Base-by-base conservation (phyloP, 1,140 invertebrate genomes). In the Drosophila pruinosa region DNA sequence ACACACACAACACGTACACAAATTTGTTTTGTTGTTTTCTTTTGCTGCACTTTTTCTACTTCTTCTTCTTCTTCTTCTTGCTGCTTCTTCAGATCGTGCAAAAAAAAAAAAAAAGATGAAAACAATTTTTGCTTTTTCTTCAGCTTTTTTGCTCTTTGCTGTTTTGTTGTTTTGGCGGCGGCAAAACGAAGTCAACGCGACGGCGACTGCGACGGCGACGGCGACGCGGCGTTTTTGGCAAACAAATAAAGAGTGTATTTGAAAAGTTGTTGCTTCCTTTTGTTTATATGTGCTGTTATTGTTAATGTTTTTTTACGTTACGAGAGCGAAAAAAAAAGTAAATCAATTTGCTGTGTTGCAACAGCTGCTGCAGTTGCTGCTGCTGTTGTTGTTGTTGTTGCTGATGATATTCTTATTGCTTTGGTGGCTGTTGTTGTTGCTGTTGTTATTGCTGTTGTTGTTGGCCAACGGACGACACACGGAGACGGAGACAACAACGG, bases 111-210 rank as follows among this genome's bases (percentile, higher is more conserved):
- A 50, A 50, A 14, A 8, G 12, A 31, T 28, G 31, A 50, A 50
- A 45, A 47, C 39, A 58, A 45, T 50, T 41, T 47, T 47, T 24
- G 21, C 19, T 43, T 19, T 43, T 12, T 12, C 4, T 57, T 41
- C 8, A 10, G 15, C 31, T 28, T 41, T 52, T 36, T 14, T 17
- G 10, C 39, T 17, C 58, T 56, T 56, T 26, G 38, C 21, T 38
- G 21, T 24, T 43, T 34, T 71, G 12, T 28, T 50, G 82, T 75
- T 88, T 88, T 89, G 68, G 82, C 82, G 82, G 78, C 81, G 81
- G 81, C 81, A 85, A 88, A 85, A 73, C 81, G 70, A 38, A 24
- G 38, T 43, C 45, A 53, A 26, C 65, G 47, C 67, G 50, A 47
- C 48, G 52, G n/a, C 19, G 26, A 47, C 56, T 47, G 2, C 22